phyloP scores from a whole-genome alignment of 2,888 invertebrate species.

The Cremastobaeus sp. region DNA sequence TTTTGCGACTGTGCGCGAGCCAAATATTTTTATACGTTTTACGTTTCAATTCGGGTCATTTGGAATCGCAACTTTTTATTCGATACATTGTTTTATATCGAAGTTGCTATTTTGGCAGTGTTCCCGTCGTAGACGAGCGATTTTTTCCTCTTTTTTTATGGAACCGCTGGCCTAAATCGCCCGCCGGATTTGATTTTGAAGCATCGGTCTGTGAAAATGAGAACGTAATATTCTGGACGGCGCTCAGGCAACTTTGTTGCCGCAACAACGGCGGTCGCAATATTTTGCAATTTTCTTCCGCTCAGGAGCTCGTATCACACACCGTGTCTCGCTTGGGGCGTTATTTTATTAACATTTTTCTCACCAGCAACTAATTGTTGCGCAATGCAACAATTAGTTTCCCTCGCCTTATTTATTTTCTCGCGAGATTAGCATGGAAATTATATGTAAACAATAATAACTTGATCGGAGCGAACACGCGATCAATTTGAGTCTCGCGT shows the following conservation, averaged over 20 bases:
- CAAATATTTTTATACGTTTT: constrained; percentile 51
- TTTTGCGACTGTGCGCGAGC: constrained; percentile 41
- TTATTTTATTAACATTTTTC: constrained; percentile 39
- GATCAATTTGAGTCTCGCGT: too few species aligned
- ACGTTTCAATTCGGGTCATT: constrained; percentile 50
- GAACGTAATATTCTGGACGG: constrained; percentile 32
- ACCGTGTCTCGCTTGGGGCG: constrained; percentile 8
- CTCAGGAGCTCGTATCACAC: background rate
- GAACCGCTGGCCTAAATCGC: constrained; percentile 44
- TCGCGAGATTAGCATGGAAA: too few species aligned
- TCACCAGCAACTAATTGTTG: too few species aligned
- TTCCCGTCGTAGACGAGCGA: constrained; percentile 36
- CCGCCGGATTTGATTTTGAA: constrained; percentile 40
- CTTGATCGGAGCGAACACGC: too few species aligned
- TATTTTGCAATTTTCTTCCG: constrained; percentile 28
- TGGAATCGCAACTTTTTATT: constrained; percentile 39
- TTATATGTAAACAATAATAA: too few species aligned
- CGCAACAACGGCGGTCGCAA: constrained; percentile 3
- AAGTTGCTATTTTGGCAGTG: constrained; percentile 43
- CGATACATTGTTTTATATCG: constrained; percentile 47
- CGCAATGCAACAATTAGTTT: too few species aligned
- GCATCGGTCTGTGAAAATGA: constrained; percentile 38
- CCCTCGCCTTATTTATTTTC: too few species aligned
- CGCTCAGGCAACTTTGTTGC: constrained; percentile 19
- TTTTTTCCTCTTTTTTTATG: constrained; percentile 34